A percentile compares a stretch with the other conserved stretches of the same genome.
These are phyloP conservation scores for Corythoichthys intestinalis DNA, from an alignment of 2,113 vertebrate species.

Conservation along the genomic window DNA sequence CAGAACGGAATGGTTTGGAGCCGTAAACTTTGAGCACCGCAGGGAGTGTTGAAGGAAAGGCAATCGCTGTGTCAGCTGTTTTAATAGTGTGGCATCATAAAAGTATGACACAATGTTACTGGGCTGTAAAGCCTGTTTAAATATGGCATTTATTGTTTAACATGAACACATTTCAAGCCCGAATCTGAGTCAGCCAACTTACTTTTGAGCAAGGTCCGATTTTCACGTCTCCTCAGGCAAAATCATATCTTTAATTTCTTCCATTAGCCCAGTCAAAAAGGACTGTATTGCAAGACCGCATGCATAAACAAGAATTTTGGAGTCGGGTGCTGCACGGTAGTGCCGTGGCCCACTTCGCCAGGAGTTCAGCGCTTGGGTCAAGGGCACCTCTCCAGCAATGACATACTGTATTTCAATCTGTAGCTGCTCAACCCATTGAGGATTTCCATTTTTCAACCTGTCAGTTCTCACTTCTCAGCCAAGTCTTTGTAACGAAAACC, in stretches of 20 bases:
- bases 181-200: not conserved
- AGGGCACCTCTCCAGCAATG: not conserved
- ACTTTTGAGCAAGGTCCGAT: not conserved
- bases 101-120: not conserved
- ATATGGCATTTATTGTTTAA: not conserved
- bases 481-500: not conserved
- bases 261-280: not conserved
- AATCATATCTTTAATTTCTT: not conserved
- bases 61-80: constrained; percentile 1
- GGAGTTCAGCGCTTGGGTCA: not conserved
- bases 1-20: not conserved
- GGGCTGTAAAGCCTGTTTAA: not conserved
- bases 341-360: not conserved
- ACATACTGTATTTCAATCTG: not conserved
- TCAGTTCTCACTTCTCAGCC: not conserved
- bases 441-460: not conserved
- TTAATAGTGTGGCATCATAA: not conserved
- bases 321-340: not conserved
- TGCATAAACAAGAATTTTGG: not conserved
- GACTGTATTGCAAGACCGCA: not conserved
- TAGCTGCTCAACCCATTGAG: not conserved
- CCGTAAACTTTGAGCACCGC: not conserved
- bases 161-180: not conserved
- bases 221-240: not conserved
- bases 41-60: constrained; percentile 1